phyloP scores from a whole-genome alignment of 2,888 invertebrate genomes.

The Barypeithes pellucidus region DNA sequence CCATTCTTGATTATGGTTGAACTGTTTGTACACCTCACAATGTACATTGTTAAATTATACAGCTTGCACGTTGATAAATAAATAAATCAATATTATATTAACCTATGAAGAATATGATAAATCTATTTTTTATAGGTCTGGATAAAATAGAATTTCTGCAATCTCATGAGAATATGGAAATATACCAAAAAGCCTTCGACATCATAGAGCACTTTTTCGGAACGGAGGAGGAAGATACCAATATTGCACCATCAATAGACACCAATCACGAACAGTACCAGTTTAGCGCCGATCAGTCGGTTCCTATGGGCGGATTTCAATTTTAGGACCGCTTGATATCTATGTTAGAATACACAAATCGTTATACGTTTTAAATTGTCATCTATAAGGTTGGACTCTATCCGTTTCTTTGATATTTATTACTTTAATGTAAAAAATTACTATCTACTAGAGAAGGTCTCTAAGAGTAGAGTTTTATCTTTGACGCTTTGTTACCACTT shows the following conservation, averaged over 20 bases:
- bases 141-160: slow-evolving; percentile 99
- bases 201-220: slow-evolving; percentile 97
- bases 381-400: slow-evolving; percentile 29
- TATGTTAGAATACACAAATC: slow-evolving; percentile 30
- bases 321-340: slow-evolving; percentile 74
- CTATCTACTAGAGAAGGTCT: no score
- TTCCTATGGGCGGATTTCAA: slow-evolving; percentile 86
- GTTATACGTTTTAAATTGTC: slow-evolving; percentile 24
- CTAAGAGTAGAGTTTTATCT: background rate
- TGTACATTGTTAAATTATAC: no score
- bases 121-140: slow-evolving; percentile 77
- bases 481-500: background rate
- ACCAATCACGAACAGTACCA: slow-evolving; percentile 81
- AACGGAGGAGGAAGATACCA: slow-evolving; percentile 88
- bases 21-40: no score
- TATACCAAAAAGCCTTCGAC: slow-evolving; percentile 97
- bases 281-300: slow-evolving; percentile 80
- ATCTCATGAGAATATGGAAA: slow-evolving; percentile 96
- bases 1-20: no score
- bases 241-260: slow-evolving; percentile 85
- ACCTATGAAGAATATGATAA: no score
- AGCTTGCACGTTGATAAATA: no score
- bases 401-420: slow-evolving; percentile 28
- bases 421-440: no score
- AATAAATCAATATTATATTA: no score